Conservation (phyloP, 2,113 vertebrate species). For the Charina bottae region DNA sequence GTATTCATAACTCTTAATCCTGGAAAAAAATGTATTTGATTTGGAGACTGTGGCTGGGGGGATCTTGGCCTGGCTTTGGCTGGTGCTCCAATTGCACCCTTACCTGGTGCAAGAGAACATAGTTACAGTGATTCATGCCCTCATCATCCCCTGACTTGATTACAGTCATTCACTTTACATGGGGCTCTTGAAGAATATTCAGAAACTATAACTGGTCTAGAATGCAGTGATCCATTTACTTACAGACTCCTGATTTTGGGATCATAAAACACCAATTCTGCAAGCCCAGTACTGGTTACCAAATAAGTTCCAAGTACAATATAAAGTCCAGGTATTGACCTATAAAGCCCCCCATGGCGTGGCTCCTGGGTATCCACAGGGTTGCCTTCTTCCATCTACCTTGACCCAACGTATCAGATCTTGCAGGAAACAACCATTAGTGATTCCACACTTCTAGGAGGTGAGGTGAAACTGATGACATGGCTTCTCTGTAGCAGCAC, state of each 20-base stretch:
- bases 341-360: neutral
- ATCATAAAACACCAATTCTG: neutral
- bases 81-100: neutral
- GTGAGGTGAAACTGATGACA: neutral
- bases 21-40: neutral
- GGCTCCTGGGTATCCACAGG: neutral
- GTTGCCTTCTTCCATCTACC: neutral
- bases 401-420: neutral
- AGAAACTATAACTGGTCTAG: neutral
- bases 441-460: neutral
- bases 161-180: neutral
- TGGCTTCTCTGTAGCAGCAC: neutral
- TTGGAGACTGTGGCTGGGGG: neutral
- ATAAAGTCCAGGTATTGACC: neutral
- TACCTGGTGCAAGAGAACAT: neutral
- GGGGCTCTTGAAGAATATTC: neutral
- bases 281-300: neutral
- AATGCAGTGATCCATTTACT: neutral
- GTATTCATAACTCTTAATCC: neutral
- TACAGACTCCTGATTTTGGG: neutral
- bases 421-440: neutral
- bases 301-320: neutral
- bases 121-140: neutral
- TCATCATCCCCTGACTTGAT: neutral
- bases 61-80: neutral